A percentile compares a stretch with the other conserved stretches of the same genome.
Evolutionary conservation across 35 echinoderm and acorn worm species (phyloP).

Genomic region (Strongylocentrotus purpuratus): DNA sequence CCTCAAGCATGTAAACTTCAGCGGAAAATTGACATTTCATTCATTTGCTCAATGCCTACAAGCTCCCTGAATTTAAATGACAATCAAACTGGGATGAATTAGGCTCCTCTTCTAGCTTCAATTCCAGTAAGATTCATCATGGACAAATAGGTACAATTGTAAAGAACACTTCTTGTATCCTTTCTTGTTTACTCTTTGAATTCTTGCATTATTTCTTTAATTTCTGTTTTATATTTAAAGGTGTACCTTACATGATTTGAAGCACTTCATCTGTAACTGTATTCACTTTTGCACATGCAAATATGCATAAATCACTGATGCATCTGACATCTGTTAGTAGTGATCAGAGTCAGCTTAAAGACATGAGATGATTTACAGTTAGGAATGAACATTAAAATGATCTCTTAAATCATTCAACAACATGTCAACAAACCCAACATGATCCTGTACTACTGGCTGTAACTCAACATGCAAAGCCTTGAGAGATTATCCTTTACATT

Average conservation of each 20-base stretch:
- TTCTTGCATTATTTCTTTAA: neutral
- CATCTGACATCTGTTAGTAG: neutral
- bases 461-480: neutral
- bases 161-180: neutral
- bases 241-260: no score
- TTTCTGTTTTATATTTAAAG: neutral
- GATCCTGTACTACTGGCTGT: neutral
- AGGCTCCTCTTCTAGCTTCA: neutral
- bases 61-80: neutral
- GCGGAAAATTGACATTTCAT: neutral
- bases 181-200: neutral
- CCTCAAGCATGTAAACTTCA: neutral
- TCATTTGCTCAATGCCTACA: conserved; percentile 2
- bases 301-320: neutral
- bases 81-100: neutral
- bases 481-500: neutral
- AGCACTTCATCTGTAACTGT: neutral
- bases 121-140: neutral
- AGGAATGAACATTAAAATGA: neutral
- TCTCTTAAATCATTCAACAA: neutral
- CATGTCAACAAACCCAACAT: neutral
- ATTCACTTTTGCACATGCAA: neutral
- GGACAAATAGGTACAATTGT: neutral
- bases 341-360: neutral
- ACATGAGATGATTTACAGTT: neutral